A percentile compares a stretch with the other conserved stretches of the same genome.
These are phyloP conservation scores for Aplodontia rufa DNA, from an alignment of 2,113 vertebrate genomes.

Conservation along the genomic window DNA sequence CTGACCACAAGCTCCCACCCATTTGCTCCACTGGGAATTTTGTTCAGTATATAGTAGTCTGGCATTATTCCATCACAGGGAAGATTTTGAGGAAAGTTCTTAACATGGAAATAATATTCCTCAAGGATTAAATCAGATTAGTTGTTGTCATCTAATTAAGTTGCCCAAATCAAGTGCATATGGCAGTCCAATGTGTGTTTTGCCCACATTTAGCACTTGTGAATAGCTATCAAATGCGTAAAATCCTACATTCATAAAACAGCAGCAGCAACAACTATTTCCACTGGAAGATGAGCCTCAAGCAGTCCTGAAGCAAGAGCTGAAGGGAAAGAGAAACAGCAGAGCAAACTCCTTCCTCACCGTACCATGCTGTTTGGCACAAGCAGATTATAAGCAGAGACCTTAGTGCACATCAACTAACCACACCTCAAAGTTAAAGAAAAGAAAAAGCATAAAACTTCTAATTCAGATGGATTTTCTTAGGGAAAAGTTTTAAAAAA, in stretches of 20 bases:
- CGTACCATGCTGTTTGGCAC: neutral
- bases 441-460: neutral
- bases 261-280: neutral
- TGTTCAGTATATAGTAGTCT: neutral
- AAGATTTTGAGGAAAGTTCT: neutral
- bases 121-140: neutral
- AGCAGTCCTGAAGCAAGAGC: neutral
- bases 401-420: neutral
- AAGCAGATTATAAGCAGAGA: neutral
- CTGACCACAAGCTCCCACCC: fast-evolving
- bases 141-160: neutral
- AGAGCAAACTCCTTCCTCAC: neutral
- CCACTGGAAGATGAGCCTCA: neutral
- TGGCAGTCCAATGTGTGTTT: neutral
- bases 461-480: neutral
- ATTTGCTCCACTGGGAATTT: fast-evolving
- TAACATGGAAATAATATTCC: neutral
- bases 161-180: neutral
- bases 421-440: neutral
- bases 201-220: neutral
- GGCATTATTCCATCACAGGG: neutral
- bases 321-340: neutral
- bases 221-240: neutral
- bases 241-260: neutral
- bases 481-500: neutral